These are phyloP conservation scores for Cryptophagus acutangulus DNA, from an alignment of 2,888 invertebrate genomes.

Conservation along the genomic window DNA sequence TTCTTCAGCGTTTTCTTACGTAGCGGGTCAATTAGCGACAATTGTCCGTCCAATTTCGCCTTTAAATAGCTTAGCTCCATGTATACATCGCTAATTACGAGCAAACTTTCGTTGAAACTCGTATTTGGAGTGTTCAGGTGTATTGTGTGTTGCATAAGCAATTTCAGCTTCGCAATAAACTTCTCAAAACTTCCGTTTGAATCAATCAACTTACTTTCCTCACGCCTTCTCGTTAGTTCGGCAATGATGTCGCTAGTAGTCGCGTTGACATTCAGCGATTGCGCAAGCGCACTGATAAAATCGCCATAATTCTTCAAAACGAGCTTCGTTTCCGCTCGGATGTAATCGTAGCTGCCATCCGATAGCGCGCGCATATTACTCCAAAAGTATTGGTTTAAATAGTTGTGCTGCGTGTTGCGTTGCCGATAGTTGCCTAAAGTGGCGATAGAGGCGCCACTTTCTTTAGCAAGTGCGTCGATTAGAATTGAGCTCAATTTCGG, in stretches of 20 bases:
- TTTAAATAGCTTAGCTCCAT: slow-evolving; percentile 54
- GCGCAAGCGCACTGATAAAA: too few species aligned
- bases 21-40: slow-evolving; percentile 77
- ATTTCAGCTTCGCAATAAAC: too few species aligned
- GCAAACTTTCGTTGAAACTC: slow-evolving; percentile 9
- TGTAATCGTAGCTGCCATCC: slow-evolving; percentile 46
- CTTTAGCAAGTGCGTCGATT: background rate
- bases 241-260: too few species aligned
- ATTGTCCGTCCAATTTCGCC: slow-evolving; percentile 55
- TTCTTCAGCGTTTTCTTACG: slow-evolving; percentile 71
- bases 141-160: too few species aligned
- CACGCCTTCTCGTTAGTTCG: too few species aligned
- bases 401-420: slow-evolving; percentile 50
- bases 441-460: slow-evolving; percentile 33
- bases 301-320: too few species aligned
- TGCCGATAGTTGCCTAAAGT: slow-evolving; percentile 52
- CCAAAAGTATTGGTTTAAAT: slow-evolving; percentile 56
- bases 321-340: slow-evolving; percentile 50
- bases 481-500: too few species aligned
- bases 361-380: slow-evolving; percentile 55
- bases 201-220: too few species aligned
- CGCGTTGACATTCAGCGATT: too few species aligned
- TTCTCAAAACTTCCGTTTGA: too few species aligned
- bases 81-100: slow-evolving; percentile 33
- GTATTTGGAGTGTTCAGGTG: too few species aligned